A percentile compares a stretch with the other conserved stretches of the same genome.
phyloP scores from a whole-genome alignment of 2,888 invertebrate genomes.

The Metacarcinus magister region DNA sequence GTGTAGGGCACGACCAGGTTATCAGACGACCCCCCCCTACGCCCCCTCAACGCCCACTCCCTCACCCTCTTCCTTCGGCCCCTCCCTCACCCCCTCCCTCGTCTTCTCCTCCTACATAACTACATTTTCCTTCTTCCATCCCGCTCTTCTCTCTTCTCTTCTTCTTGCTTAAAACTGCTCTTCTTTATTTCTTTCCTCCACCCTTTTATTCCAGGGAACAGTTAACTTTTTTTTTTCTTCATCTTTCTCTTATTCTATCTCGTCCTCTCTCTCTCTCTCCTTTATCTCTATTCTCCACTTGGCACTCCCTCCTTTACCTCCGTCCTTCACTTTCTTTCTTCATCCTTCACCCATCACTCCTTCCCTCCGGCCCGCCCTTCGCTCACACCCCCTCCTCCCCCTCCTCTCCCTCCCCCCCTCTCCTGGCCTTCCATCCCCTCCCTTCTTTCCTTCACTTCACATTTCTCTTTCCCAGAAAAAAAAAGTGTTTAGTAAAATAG shows the following conservation, averaged over 20 bases:
- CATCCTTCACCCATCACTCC: constrained; percentile 45
- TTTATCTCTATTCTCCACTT: not conserved
- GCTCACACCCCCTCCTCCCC: not conserved
- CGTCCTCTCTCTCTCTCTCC: not conserved
- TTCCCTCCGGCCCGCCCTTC: not conserved
- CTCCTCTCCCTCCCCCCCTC: not conserved
- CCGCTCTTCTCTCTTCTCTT: not conserved
- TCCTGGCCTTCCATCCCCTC: not conserved
- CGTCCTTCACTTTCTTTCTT: not conserved
- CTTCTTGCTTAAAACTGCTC: not conserved
- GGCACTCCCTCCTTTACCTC: not conserved
- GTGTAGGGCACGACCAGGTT: constrained; percentile 57
- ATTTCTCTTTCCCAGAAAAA: not conserved
- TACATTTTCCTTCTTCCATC: not conserved
- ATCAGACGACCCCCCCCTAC: constrained; percentile 41
- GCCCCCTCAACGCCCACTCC: not conserved
- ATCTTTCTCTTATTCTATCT: not conserved
- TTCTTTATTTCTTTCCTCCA: not conserved
- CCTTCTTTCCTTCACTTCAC: not conserved
- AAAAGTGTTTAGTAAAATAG: not conserved
- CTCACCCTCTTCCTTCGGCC: not conserved
- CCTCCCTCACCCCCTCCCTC: not conserved
- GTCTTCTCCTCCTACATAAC: not conserved
- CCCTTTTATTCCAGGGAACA: not conserved
- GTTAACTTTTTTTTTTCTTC: not conserved